These are phyloP conservation scores for Copsychus sechellarum DNA, from an alignment of 2,113 vertebrate genomes.

Conservation along the genomic window DNA sequence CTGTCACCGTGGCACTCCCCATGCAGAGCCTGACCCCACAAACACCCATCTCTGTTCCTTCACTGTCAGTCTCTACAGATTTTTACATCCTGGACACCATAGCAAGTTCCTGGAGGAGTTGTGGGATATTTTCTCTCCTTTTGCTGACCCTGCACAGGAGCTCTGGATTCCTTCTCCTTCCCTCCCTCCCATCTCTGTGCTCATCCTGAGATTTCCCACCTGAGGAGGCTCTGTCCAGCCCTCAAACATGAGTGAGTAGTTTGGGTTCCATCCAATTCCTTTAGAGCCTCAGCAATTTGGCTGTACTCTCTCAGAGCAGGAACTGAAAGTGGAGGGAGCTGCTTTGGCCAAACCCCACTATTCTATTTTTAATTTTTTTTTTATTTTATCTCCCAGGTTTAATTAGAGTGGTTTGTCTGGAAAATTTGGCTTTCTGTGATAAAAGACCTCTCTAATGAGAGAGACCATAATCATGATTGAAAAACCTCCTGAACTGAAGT, in stretches of 20 bases:
- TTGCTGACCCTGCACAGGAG: not conserved
- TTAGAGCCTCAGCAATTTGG: not conserved
- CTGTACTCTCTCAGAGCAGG: not conserved
- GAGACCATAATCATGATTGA: not conserved
- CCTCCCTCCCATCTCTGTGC: not conserved
- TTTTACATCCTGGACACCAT: not conserved
- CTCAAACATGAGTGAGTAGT: not conserved
- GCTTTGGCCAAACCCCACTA: not conserved
- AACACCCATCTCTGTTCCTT: not conserved
- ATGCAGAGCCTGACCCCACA: not conserved
- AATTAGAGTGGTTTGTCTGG: conserved; percentile 39
- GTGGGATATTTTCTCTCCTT: not conserved
- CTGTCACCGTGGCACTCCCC: not conserved
- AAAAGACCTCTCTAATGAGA: conserved; percentile 14
- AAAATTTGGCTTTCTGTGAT: conserved; percentile 1
- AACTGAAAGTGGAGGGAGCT: not conserved
- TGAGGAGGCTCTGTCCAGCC: not conserved
- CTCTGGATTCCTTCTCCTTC: not conserved
- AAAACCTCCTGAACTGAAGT: not conserved
- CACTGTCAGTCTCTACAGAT: no score
- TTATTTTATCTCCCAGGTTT: not conserved
- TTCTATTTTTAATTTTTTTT: not conserved
- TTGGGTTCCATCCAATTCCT: not conserved
- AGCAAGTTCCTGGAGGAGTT: not conserved
- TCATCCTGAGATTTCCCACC: not conserved